phyloP scores from a whole-genome alignment of 2,888 invertebrate genomes.

The Suillia variegata region DNA sequence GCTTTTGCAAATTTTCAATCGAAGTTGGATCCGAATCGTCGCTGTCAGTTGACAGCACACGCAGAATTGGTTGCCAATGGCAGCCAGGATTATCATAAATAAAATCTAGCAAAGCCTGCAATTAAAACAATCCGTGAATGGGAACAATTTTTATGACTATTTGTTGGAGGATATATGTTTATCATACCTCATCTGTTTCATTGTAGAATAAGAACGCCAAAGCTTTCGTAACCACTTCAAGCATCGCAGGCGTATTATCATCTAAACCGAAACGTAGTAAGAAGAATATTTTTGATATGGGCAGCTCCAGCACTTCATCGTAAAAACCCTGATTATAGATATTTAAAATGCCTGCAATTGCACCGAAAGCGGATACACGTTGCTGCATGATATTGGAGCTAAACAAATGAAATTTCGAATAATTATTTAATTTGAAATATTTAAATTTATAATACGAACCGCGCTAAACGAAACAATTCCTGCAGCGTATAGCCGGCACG shows the following conservation, averaged over 20 bases:
- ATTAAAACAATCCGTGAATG: too few species aligned
- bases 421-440: background rate
- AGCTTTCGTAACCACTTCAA: slow-evolving; percentile 78
- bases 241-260: slow-evolving; percentile 74
- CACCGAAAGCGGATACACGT: slow-evolving; percentile 77
- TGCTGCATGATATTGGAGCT: slow-evolving; percentile 82
- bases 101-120: slow-evolving; percentile 69
- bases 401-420: slow-evolving; percentile 24
- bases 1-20: slow-evolving; percentile 64
- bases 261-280: slow-evolving; percentile 85
- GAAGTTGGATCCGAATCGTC: slow-evolving; percentile 53
- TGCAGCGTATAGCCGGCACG: slow-evolving; percentile 89
- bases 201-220: slow-evolving; percentile 77
- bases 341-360: slow-evolving; percentile 78
- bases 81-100: slow-evolving; percentile 71
- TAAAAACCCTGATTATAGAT: slow-evolving; percentile 78
- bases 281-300: slow-evolving; percentile 78
- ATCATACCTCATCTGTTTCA: slow-evolving; percentile 76
- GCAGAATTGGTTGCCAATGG: slow-evolving; percentile 67
- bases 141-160: background rate
- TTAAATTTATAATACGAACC: slow-evolving; percentile 47
- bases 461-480: slow-evolving; percentile 81
- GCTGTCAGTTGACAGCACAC: slow-evolving; percentile 53
- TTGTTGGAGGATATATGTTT: background rate
- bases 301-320: slow-evolving; percentile 74